Base-by-base conservation (phyloP, 2,888 invertebrate species). In the Caenorhabditis angaria region DNA sequence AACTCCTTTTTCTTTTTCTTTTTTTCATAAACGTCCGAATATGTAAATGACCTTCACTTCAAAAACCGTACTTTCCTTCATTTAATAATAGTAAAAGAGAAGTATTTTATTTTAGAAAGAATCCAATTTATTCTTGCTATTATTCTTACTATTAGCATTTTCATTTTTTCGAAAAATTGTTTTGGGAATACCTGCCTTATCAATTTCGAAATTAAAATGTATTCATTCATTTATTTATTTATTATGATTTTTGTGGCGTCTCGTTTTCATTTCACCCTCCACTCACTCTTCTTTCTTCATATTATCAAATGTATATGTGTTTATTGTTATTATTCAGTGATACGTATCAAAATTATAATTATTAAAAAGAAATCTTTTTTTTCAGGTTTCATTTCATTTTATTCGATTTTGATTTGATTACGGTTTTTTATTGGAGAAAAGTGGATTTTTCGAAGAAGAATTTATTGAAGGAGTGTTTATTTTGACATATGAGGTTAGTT, bases 321-420 rank as follows among this genome's bases (percentile, higher is more conserved):
- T 41, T 41, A 41, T 41, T 41, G 41, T 41, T 41, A 41, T 41
- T 41, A 41, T 41, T 41, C 41, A 41, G 14, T 41, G 41, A 41
- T 41, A 41, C 41, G 41, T 41, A 41, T 41, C 18, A 41, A 41
- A 18, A 18, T 41, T 41, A 12, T 18, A 41, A 10, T 41, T 12
- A 41, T 41, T n/a, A n/a, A n/a, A n/a, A n/a, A n/a, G n/a, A n/a
- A n/a, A n/a, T n/a, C n/a, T n/a, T n/a, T n/a, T n/a, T n/a, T n/a
- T 41, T 41, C 41, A 41, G 41, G 41, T 18, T 12, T 41, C 41
- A 41, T 41, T 41, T 41, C 10, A 41, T 41, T 41, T 6, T 12
- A 41, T 3, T 18, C 41, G 3, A 18, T 41, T 41, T 12, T 12
- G 14, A 41, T 41, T 41, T 14, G n/a, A n/a, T n/a, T n/a, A n/a